These are phyloP conservation scores for Amniataba percoides DNA, from an alignment of 2,797 vertebrate species.

Conservation along the genomic window DNA sequence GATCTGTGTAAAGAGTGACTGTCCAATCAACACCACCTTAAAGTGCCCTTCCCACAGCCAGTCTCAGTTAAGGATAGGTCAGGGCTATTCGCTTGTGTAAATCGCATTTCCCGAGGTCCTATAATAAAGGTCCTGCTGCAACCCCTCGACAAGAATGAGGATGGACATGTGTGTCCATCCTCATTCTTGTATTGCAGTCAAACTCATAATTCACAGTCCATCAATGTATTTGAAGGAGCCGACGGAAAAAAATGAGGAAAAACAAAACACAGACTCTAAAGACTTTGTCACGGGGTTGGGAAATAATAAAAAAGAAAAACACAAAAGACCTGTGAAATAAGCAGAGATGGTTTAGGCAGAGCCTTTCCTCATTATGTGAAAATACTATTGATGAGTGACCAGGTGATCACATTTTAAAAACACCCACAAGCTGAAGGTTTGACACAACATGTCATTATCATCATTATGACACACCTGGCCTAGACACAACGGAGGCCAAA, in stretches of 20 bases:
- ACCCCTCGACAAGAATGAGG: no score
- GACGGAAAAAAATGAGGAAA: not conserved
- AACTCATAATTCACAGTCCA: not conserved
- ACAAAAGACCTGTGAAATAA: not conserved
- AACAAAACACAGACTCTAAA: not conserved
- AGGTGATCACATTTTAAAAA: not conserved
- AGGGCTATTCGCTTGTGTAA: not conserved
- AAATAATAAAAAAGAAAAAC: not conserved
- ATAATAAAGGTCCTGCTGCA: slow-evolving; percentile 7
- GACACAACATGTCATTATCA: not conserved
- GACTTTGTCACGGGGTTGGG: not conserved
- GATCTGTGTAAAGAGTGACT: not conserved
- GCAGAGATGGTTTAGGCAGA: not conserved
- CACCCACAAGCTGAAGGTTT: not conserved
- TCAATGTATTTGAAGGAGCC: not conserved
- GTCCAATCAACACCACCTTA: not conserved
- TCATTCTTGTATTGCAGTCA: not conserved
- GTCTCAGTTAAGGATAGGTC: not conserved
- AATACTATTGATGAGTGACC: slow-evolving; percentile 2
- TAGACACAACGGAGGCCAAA: not conserved
- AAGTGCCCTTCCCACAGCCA: not conserved
- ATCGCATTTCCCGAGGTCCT: slow-evolving; percentile 11
- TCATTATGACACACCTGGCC: not conserved
- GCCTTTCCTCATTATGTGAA: not conserved
- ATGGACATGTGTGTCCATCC: not conserved